Conservation (phyloP, 2,888 invertebrate genomes). For the Phorcus lineatus region DNA sequence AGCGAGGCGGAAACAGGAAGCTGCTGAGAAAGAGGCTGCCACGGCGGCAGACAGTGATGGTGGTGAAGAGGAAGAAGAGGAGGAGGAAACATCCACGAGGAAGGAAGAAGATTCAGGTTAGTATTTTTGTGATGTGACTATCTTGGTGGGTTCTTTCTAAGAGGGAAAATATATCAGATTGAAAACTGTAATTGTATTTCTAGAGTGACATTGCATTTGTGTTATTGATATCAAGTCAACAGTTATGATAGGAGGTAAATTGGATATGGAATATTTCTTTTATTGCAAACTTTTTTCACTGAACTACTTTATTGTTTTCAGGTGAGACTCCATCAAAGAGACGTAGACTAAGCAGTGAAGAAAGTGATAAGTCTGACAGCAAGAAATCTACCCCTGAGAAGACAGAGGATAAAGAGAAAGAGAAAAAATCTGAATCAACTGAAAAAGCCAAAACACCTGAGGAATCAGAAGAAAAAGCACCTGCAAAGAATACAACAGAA, state of each 20-base stretch:
- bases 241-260: background rate
- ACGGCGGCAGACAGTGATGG: constrained; percentile 6
- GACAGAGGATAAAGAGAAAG: constrained; percentile 25
- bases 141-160: too few relatives aligned
- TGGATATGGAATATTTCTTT: too few relatives aligned
- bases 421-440: constrained; percentile 31
- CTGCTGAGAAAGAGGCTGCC: constrained; percentile 33
- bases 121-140: background rate
- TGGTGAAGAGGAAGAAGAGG: constrained; percentile 25
- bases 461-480: constrained; percentile 16
- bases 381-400: constrained; percentile 33
- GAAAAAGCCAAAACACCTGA: constrained; percentile 13
- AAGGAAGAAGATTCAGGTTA: constrained; percentile 16
- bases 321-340: constrained; percentile 59
- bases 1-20: constrained; percentile 32
- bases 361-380: constrained; percentile 31
- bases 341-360: constrained; percentile 40
- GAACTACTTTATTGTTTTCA: constrained; percentile 24
- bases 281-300: background rate
- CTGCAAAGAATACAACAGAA: background rate
- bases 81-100: constrained; percentile 18
- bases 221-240: background rate
- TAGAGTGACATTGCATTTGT: too few relatives aligned
- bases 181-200: too few relatives aligned
- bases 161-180: too few relatives aligned